Evolutionary conservation across 1,140 invertebrate genomes (phyloP).

Genomic region (Drosophila orosa): DNA sequence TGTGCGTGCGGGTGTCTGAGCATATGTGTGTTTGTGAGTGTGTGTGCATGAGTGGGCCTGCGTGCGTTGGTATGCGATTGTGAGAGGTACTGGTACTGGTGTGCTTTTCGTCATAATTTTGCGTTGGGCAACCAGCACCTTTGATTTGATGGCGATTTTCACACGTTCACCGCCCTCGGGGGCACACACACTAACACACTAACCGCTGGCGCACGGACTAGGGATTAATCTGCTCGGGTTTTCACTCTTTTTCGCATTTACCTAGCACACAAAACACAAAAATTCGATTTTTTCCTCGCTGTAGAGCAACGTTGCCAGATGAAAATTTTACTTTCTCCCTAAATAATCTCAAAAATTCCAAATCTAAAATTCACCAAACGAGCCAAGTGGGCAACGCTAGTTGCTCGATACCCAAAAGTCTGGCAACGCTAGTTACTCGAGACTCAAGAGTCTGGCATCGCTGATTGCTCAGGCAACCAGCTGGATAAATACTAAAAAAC

Average conservation of each 20-base stretch:
- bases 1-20: slow-evolving; percentile 25
- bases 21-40: slow-evolving; percentile 4
- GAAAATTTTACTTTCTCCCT: no score
- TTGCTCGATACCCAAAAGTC: no score
- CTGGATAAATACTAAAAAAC: no score
- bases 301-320: not conserved
- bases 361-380: no score
- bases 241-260: slow-evolving; percentile 66
- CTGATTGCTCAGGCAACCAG: no score
- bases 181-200: slow-evolving; percentile 44
- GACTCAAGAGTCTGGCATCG: no score
- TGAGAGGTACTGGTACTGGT: slow-evolving; percentile 51
- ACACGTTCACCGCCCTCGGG: slow-evolving; percentile 38
- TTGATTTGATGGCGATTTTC: slow-evolving; percentile 46
- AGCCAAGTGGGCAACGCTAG: no score
- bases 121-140: slow-evolving; percentile 54
- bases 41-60: slow-evolving; percentile 27
- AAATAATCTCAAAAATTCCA: no score
- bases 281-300: slow-evolving; percentile 81
- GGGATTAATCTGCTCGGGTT: slow-evolving; percentile 53
- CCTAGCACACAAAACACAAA: slow-evolving; percentile 83
- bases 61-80: slow-evolving; percentile 25
- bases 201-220: slow-evolving; percentile 44
- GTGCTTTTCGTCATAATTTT: slow-evolving; percentile 71
- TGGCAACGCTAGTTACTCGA: no score